These are phyloP conservation scores for Melopsittacus undulatus DNA, from an alignment of 2,797 vertebrate species.

Conservation along the genomic window DNA sequence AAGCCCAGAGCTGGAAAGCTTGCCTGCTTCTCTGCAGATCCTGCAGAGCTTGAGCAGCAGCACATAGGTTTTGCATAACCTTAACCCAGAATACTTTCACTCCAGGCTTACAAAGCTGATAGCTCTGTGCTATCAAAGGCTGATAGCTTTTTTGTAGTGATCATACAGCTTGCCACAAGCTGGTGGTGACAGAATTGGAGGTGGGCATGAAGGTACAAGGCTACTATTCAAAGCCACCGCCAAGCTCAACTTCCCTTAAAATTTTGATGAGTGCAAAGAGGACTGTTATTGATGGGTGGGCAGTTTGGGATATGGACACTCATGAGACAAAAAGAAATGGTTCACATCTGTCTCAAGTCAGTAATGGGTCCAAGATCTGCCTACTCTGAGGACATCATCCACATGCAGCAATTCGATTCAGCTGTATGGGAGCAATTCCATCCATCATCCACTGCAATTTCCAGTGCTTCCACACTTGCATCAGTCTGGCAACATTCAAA, in stretches of 20 bases:
- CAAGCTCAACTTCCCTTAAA: background rate
- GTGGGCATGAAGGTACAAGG: background rate
- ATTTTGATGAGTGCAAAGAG: background rate
- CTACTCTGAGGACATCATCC: background rate
- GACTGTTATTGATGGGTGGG: background rate
- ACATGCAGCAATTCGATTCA: background rate
- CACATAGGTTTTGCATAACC: fast-evolving
- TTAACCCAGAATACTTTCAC: background rate
- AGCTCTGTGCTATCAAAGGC: background rate
- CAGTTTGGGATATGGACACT: background rate
- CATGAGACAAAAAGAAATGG: background rate
- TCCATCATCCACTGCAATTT: background rate
- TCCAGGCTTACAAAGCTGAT: background rate
- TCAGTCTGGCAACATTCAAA: background rate
- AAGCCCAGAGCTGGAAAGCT: background rate
- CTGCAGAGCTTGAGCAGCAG: background rate
- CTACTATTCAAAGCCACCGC: background rate
- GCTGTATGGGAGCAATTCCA: background rate
- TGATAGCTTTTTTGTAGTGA: background rate
- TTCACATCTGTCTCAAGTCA: background rate
- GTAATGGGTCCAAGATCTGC: background rate
- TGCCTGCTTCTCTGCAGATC: background rate
- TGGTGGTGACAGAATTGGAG: fast-evolving
- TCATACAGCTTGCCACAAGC: background rate
- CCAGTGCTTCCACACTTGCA: background rate